Conservation (phyloP, 2,113 vertebrate species). For the Anas platyrhynchos region DNA sequence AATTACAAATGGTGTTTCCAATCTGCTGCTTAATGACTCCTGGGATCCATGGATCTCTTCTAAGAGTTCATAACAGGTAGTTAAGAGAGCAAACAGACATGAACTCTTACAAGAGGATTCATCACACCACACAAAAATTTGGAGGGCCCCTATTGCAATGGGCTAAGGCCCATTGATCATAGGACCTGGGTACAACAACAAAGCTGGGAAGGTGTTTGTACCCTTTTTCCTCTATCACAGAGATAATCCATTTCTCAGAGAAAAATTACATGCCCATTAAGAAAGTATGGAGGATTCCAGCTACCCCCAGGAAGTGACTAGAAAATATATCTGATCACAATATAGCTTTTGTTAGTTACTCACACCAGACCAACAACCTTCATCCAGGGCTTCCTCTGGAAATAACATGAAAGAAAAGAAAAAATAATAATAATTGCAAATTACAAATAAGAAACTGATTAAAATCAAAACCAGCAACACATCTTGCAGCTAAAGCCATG, state of each 20-base stretch:
- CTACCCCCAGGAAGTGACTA: not conserved
- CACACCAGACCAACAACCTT: not conserved
- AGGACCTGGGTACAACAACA: not conserved
- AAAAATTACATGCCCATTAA: not conserved
- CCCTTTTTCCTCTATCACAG: not conserved
- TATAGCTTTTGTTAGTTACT: not conserved
- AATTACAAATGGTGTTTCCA: not conserved
- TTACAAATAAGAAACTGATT: not conserved
- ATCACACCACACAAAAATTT: not conserved
- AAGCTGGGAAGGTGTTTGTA: not conserved
- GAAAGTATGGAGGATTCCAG: not conserved
- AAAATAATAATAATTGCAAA: not conserved
- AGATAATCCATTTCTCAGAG: not conserved
- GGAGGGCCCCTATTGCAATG: not conserved
- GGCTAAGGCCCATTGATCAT: not conserved
- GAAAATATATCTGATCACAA: not conserved
- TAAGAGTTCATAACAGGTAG: not conserved
- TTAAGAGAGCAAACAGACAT: not conserved
- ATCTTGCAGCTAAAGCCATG: not conserved
- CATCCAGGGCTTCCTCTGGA: accelerated
- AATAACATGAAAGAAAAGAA: not conserved
- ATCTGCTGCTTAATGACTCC: not conserved
- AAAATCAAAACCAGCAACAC: not conserved
- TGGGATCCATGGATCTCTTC: not conserved
- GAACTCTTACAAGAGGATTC: not conserved